Conservation (phyloP, 1,140 invertebrate genomes). For the Philopotamus ludificatus region DNA sequence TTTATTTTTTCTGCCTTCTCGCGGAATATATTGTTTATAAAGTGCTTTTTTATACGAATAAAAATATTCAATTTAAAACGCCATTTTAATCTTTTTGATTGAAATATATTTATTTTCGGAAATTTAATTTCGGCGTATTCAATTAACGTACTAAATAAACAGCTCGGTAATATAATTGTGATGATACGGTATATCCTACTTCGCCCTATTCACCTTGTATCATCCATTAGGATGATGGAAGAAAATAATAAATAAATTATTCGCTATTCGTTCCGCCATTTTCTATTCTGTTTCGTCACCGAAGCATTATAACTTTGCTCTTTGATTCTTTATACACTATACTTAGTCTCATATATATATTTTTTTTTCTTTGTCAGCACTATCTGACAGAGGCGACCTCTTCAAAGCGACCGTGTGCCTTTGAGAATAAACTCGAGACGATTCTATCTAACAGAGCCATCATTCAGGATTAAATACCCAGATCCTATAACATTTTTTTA, state of each 20-base stretch:
- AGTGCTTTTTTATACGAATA: too few species aligned
- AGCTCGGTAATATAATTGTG: too few species aligned
- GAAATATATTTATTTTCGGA: too few species aligned
- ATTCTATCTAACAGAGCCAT: background rate
- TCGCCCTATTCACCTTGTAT: too few species aligned
- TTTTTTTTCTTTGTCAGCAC: background rate
- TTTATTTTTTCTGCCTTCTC: too few species aligned
- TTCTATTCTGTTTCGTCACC: background rate
- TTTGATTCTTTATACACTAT: background rate
- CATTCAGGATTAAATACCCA: background rate
- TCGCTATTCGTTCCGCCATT: background rate
- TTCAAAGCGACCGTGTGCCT: background rate
- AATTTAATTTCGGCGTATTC: too few species aligned
- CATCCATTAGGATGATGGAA: too few species aligned
- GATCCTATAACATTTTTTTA: background rate
- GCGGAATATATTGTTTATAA: too few species aligned
- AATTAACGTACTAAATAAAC: too few species aligned
- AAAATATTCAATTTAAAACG: too few species aligned
- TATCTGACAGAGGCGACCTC: background rate
- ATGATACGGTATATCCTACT: too few species aligned
- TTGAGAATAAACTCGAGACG: conserved; percentile 1
- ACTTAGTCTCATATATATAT: background rate
- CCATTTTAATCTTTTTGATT: too few species aligned
- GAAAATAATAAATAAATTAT: background rate
- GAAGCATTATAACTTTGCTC: background rate